These are phyloP conservation scores for Meghimatium bilineatum DNA, from an alignment of 2,888 invertebrate species.

Conservation along the genomic window DNA sequence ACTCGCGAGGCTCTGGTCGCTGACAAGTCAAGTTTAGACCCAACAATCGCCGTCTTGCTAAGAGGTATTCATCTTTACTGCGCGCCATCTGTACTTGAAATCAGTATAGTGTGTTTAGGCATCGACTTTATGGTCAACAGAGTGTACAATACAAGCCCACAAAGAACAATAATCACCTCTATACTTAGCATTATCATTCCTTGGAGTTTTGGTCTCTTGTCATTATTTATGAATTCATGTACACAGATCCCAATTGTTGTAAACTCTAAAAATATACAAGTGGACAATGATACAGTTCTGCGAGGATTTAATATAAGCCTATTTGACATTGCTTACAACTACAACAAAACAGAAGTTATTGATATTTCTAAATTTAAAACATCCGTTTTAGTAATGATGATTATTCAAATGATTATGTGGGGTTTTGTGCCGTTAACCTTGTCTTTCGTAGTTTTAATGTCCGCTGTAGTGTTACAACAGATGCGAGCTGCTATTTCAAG, in stretches of 20 bases:
- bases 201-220: constrained; percentile 26
- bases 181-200: not conserved
- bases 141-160: not conserved
- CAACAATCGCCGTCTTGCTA: not conserved
- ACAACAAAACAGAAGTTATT: not conserved
- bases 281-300: not conserved
- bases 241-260: not conserved
- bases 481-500: not conserved
- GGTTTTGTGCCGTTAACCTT: constrained; percentile 3
- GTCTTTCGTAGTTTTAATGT: not conserved
- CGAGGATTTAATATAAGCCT: not conserved
- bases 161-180: not conserved
- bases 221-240: not conserved
- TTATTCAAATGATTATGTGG: not conserved
- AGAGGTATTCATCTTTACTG: constrained; percentile 12
- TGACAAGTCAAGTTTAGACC: not conserved
- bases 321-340: not conserved
- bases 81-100: not conserved
- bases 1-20: not conserved
- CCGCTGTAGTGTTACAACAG: not conserved
- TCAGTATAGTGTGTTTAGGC: constrained; percentile 18
- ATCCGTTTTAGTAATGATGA: not conserved
- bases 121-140: not conserved
- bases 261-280: not conserved
- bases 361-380: not conserved